Evolutionary conservation across 2,888 invertebrate species (phyloP).

Genomic region (Acanthosepion pharaonis): DNA sequence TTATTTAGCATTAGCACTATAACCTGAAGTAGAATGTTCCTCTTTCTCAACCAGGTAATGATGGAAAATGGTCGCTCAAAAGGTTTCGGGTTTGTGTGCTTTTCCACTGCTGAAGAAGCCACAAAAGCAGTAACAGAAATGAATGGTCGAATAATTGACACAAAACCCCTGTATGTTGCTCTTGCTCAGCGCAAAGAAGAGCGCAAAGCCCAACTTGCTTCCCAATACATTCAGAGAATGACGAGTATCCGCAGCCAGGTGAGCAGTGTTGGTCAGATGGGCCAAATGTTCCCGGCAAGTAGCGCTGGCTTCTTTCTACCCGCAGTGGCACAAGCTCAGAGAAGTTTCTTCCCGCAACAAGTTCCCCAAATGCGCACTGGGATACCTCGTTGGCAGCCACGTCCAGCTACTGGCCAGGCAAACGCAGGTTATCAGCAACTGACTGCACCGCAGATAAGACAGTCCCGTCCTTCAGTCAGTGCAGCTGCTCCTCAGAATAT

Average conservation of each 20-base stretch:
- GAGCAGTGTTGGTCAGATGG: slow-evolving; percentile 56
- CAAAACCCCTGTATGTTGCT: slow-evolving; percentile 98
- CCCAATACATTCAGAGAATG: slow-evolving; percentile 98
- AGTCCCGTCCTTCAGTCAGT: slow-evolving; percentile 59
- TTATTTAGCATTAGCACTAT: too few relatives aligned
- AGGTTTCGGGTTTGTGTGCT: slow-evolving; percentile 99
- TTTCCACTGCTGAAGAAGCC: slow-evolving; percentile 96
- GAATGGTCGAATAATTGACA: slow-evolving; percentile 97
- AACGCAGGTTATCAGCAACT: slow-evolving; percentile 55
- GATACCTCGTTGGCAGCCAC: slow-evolving; percentile 59
- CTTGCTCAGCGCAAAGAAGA: slow-evolving; percentile 99
- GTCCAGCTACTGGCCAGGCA: slow-evolving; percentile 52
- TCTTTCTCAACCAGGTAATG: slow-evolving; percentile 57
- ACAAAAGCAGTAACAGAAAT: slow-evolving; percentile 99
- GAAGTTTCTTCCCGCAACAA: slow-evolving; percentile 91
- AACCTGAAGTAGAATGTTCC: background rate
- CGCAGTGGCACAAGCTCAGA: slow-evolving; percentile 85
- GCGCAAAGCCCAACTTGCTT: slow-evolving; percentile 96
- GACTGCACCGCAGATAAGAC: slow-evolving; percentile 62
- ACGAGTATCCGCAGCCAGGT: slow-evolving; percentile 82
- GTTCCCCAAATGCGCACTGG: slow-evolving; percentile 89
- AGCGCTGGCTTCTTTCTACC: slow-evolving; percentile 88
- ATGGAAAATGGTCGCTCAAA: slow-evolving; percentile 74
- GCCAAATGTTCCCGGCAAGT: slow-evolving; percentile 85
- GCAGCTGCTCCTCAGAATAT: slow-evolving; percentile 49